phyloP scores from a whole-genome alignment of 2,888 invertebrate genomes.

The Ceraclea dissimilis region DNA sequence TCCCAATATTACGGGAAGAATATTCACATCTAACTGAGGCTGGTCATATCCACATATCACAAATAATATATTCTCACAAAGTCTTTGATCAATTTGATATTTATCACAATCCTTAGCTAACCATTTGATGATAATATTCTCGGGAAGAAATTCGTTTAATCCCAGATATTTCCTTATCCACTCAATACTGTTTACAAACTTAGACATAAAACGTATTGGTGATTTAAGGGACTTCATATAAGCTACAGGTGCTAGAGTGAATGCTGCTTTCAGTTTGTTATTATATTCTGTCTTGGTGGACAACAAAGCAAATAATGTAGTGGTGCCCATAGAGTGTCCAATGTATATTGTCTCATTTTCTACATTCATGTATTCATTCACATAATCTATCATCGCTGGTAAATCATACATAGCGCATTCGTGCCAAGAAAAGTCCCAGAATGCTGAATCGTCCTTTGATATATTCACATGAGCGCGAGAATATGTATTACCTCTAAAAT shows the following conservation, averaged over 20 bases:
- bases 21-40: constrained; percentile 57
- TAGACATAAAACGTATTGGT: constrained; percentile 60
- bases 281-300: constrained; percentile 62
- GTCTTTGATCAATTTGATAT: constrained; percentile 47
- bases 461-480: constrained; percentile 55
- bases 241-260: constrained; percentile 63
- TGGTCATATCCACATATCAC: constrained; percentile 64
- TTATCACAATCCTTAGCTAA: constrained; percentile 56
- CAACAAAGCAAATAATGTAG: constrained; percentile 64
- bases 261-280: constrained; percentile 57
- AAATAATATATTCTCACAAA: constrained; percentile 70
- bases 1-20: constrained; percentile 59
- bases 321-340: constrained; percentile 90
- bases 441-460: constrained; percentile 47
- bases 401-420: constrained; percentile 83
- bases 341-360: constrained; percentile 58
- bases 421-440: constrained; percentile 77
- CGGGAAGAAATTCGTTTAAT: constrained; percentile 67
- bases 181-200: constrained; percentile 52
- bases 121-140: constrained; percentile 51
- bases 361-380: constrained; percentile 37
- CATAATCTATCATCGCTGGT: constrained; percentile 74
- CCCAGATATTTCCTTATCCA: constrained; percentile 58
- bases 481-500: constrained; percentile 75
- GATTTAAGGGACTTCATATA: constrained; percentile 59